Base-by-base conservation (phyloP, 2,888 invertebrate genomes). In the Athripsodes cinereus region DNA sequence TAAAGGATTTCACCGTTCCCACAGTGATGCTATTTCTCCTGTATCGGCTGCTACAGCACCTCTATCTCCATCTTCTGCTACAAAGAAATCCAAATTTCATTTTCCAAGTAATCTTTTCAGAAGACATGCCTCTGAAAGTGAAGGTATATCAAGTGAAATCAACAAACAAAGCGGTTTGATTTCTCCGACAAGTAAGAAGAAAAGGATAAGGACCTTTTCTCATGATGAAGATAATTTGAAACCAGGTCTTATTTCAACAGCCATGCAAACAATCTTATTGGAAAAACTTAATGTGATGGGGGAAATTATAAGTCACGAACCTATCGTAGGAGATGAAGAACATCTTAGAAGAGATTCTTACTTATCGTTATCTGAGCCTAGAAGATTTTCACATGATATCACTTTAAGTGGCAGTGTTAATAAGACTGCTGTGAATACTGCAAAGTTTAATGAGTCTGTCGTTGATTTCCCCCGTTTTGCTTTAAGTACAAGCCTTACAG, bases 231-330 rank as follows among this genome's bases (percentile, higher is more conserved):
- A 71, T 46, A 63, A 53, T 58, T 52, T 56, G n/a, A 63, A 64
- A 0, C 69, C 72, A 1, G 74, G 79, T 8, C 64, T 81, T 50
- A 66, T 81, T 48, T 77, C 78, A 54, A 79, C 79, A 19, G 82
- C 81, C 20, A 77, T 81, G 72, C 78, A 79, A 67, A 81, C 80
- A 46, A 81, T 82, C 58, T 71, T 81, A 10, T 74, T 81, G 62
- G 81, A 82, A 63, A 79, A 75, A 69, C 78, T 81, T 1, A 78
- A 71, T 56, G 68, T 71, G 52, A 68, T 70, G 55, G 66, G 70
- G 56, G 70, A 66, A 21, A 69, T 68, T 1, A 66, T 68, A 26
- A 57, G 18, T 48, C 47, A 54, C 47, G 35, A 55, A 47, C 56
- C 59, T 11, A 60, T 58, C 16, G 35, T 62, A 2, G 61, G 62